A percentile compares a stretch with the other conserved stretches of the same genome.
These are phyloP conservation scores for Butastur rufipennis DNA, from an alignment of 2,113 vertebrate species.

Conservation along the genomic window DNA sequence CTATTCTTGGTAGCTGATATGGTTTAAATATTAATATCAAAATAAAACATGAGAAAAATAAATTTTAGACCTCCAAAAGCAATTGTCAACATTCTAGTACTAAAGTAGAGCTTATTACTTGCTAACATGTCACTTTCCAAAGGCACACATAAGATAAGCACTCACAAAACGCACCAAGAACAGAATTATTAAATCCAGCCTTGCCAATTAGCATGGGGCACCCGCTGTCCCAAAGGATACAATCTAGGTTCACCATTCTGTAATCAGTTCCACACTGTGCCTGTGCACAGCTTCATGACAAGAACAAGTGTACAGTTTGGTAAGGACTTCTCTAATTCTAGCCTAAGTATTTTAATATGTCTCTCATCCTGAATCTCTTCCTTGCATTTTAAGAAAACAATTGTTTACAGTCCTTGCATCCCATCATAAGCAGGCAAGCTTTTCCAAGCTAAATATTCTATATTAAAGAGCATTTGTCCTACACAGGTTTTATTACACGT, in stretches of 20 bases:
- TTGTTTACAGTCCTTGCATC: neutral
- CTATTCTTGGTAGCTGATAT: neutral
- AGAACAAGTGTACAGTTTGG: neutral
- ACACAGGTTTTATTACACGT: neutral
- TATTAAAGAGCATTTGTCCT: neutral
- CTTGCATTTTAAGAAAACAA: neutral
- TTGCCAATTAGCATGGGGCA: neutral
- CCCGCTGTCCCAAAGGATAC: neutral
- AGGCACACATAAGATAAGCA: neutral
- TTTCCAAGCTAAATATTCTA: neutral
- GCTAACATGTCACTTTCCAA: neutral
- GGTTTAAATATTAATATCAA: slow-evolving; percentile 66
- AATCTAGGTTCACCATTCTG: neutral
- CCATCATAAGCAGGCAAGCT: neutral
- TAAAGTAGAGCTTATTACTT: slow-evolving; percentile 10
- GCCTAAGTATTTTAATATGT: neutral
- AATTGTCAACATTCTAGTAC: slow-evolving; percentile 9
- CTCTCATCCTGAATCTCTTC: neutral
- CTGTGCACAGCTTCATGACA: neutral
- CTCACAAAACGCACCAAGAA: neutral
- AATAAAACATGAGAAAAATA: slow-evolving; percentile 63
- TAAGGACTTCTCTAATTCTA: neutral
- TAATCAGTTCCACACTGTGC: neutral
- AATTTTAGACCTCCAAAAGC: slow-evolving; percentile 39
- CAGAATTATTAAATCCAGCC: neutral